These are phyloP conservation scores for Carcinoscorpius rotundicauda DNA, from an alignment of 1,140 invertebrate genomes.

Conservation along the genomic window DNA sequence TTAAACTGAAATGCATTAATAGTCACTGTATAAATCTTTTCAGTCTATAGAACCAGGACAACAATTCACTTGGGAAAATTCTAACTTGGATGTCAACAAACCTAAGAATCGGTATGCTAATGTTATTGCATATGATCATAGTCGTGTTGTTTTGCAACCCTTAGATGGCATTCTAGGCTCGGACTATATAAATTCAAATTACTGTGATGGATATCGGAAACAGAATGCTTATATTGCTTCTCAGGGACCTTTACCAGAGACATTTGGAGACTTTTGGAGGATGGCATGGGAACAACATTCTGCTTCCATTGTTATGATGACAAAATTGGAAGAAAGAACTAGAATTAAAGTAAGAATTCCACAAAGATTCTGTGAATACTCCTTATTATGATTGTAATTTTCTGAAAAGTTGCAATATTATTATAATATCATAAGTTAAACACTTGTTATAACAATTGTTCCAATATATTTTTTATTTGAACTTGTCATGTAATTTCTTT, in stretches of 20 bases:
- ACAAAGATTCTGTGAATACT: no score
- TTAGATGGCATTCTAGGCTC: constrained; percentile 65
- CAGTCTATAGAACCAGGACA: constrained; percentile 93
- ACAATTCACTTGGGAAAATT: constrained; percentile 99
- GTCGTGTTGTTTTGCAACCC: constrained; percentile 78
- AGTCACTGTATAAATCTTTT: not conserved
- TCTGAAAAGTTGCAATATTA: no score
- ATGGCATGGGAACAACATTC: constrained; percentile 97
- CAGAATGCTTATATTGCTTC: constrained; percentile 94
- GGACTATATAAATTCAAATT: constrained; percentile 99
- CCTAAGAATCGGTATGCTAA: constrained; percentile 99
- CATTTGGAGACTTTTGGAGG: constrained; percentile 94
- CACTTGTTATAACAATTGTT: no score
- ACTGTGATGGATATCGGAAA: constrained; percentile 90
- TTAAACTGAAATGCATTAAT: no score
- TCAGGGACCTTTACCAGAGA: constrained; percentile 87
- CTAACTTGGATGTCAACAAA: constrained; percentile 94
- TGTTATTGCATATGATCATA: constrained; percentile 98
- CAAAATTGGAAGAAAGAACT: constrained; percentile 88
- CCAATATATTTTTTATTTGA: no score
- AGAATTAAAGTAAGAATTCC: constrained; percentile 52
- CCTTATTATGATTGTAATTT: no score
- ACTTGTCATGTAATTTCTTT: no score
- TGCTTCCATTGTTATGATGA: constrained; percentile 96
- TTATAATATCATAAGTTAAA: no score